These are phyloP conservation scores for Eleginops maclovinus DNA, from an alignment of 2,113 vertebrate species.

Conservation along the genomic window DNA sequence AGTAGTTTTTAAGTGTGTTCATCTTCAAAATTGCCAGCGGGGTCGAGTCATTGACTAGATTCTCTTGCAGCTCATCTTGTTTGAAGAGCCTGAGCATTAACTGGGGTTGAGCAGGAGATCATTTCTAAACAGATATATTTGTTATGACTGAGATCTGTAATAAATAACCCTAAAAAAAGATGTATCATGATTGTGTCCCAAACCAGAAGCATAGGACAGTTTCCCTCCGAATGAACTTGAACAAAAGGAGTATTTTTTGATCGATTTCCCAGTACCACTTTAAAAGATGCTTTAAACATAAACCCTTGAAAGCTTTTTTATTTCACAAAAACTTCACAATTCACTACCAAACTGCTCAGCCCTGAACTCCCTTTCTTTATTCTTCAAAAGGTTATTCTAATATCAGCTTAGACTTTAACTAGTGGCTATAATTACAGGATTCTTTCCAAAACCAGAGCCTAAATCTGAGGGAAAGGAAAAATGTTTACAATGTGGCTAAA, in stretches of 20 bases:
- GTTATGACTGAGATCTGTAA: background rate
- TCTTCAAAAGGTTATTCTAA: background rate
- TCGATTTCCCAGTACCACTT: background rate
- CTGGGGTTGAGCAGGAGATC: background rate
- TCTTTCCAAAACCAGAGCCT: background rate
- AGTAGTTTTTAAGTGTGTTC: constrained; percentile 14
- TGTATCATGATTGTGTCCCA: no score
- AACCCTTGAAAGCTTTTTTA: background rate
- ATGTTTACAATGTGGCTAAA: background rate
- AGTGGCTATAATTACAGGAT: no score
- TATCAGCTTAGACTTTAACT: background rate
- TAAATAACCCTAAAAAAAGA: background rate
- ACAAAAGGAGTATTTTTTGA: no score
- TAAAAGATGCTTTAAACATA: background rate
- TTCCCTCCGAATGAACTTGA: background rate
- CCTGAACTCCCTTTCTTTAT: background rate
- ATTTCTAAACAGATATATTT: constrained; percentile 12
- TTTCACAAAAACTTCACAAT: background rate
- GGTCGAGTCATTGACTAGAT: constrained; percentile 27
- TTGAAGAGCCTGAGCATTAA: background rate
- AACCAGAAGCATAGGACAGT: background rate
- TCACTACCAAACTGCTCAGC: no score
- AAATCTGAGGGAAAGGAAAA: background rate
- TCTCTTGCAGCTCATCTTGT: constrained; percentile 17
- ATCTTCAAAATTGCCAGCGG: constrained; percentile 1